phyloP scores from a whole-genome alignment of 2,888 invertebrate genomes.

The Ennomos fuscantarius region DNA sequence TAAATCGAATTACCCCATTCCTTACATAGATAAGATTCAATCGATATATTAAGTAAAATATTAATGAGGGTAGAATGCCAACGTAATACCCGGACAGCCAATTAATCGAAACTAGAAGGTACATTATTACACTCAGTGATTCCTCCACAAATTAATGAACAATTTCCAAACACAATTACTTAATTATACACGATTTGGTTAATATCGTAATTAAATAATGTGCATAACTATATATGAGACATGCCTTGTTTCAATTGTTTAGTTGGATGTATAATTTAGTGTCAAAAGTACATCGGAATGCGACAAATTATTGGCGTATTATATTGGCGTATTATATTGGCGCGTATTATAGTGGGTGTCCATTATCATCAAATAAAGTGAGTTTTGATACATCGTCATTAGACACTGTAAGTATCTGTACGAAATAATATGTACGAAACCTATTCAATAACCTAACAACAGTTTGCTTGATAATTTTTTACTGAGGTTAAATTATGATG shows the following conservation, averaged over 20 bases:
- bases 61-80: conserved; percentile 1
- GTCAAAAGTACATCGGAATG: conserved; percentile 6
- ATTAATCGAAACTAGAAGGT: conserved; percentile 28
- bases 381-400: conserved; percentile 1
- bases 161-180: conserved; percentile 54
- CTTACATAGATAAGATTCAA: neutral
- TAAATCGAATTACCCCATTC: neutral
- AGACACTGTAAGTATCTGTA: conserved; percentile 11
- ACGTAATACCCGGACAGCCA: neutral
- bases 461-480: too few species aligned
- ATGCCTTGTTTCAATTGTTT: conserved; percentile 20
- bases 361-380: neutral
- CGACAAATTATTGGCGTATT: conserved; percentile 10
- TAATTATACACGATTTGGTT: conserved; percentile 59
- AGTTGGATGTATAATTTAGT: conserved; percentile 23
- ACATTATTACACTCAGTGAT: neutral
- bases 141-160: conserved; percentile 37
- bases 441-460: too few species aligned
- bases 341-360: too few species aligned
- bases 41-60: conserved; percentile 12
- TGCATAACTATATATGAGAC: conserved; percentile 60
- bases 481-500: too few species aligned
- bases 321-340: too few species aligned
- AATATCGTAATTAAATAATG: conserved; percentile 64
- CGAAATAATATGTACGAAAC: too few species aligned